Conservation (phyloP, 2,797 vertebrate species). For the Neostethus bicornis region DNA sequence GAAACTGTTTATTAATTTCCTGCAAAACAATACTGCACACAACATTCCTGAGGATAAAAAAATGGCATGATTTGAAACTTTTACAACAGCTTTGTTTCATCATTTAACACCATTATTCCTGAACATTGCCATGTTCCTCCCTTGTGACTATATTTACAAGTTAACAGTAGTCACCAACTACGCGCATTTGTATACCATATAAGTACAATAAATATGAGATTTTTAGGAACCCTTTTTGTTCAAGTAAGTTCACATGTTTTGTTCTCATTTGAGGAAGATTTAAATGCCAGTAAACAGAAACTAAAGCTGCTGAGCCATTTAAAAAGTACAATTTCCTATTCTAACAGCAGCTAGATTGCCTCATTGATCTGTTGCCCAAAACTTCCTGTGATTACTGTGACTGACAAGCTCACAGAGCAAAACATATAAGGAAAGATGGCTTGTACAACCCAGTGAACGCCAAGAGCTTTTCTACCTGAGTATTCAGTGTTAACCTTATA, state of each 20-base stretch:
- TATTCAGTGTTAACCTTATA: constrained; percentile 65
- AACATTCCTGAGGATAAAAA: constrained; percentile 31
- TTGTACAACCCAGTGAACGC: constrained; percentile 9
- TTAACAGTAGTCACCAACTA: neutral
- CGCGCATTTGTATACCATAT: neutral
- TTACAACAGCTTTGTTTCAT: neutral
- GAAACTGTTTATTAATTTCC: constrained; percentile 38
- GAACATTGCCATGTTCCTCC: too few species aligned
- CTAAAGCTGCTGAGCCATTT: constrained; percentile 19
- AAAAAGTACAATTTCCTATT: constrained; percentile 31
- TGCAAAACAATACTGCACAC: constrained; percentile 1
- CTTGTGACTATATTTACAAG: neutral
- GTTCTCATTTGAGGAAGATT: constrained; percentile 6
- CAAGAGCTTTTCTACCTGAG: constrained; percentile 37
- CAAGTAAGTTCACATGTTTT: neutral
- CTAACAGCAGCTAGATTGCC: constrained; percentile 39
- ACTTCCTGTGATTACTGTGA: constrained; percentile 40
- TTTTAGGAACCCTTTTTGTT: neutral
- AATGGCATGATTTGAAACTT: constrained; percentile 1
- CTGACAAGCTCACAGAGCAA: constrained; percentile 14
- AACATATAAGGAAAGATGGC: constrained; percentile 29
- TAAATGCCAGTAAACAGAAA: constrained; percentile 29
- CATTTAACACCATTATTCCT: neutral
- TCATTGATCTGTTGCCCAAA: constrained; percentile 29
- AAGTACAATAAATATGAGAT: neutral